Base-by-base conservation (phyloP, 2,113 vertebrate species). In the Dipodomys ordii region DNA sequence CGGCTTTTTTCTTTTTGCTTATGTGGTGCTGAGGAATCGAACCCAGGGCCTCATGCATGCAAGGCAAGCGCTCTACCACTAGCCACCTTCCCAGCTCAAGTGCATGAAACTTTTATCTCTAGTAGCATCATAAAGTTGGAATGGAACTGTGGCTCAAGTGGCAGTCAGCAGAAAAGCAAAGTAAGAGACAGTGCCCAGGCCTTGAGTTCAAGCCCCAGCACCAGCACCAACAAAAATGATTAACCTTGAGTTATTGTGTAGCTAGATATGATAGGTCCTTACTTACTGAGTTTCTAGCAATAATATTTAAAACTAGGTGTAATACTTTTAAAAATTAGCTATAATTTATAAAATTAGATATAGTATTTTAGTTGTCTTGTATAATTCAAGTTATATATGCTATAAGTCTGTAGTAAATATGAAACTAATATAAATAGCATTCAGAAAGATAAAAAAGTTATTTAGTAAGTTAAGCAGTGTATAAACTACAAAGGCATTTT, bases 371-470 rank as follows among this genome's bases (percentile, higher is more conserved):
- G 81, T 83, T 89, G 35, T 86, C 46, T 19, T 92, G 1, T 83
- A 20, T 94, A 72, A 76, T 81, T 49, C 80, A 72, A 62, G 6
- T 65, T 96, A 83, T 4, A 44, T 82, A 79, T 82, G 15, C 27
- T 85, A 12, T 39, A 93, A 81, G n/a, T 53, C 30, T 96, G 1
- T 83, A 95, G 53, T 71, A 94, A 90, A 90, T 86, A 81, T 27
- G 88, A 87, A 87, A 53, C 12, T 93, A n/a, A 57, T 90, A 6
- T 92, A 91, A 74, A 11, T 57, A 90, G 3, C 65, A 85, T 19
- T 83, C 11, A 69, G 73, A 88, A 95, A 90, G 62, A 91, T 28
- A 32, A 46, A 84, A 23, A 23, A 90, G 18, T 74, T 92, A 49
- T 76, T 96, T 93, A 78, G 72, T 16, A 92, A 27, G 0, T 67